Conservation (phyloP, 2,888 invertebrate species). For the Megaustenia siamemsis region DNA sequence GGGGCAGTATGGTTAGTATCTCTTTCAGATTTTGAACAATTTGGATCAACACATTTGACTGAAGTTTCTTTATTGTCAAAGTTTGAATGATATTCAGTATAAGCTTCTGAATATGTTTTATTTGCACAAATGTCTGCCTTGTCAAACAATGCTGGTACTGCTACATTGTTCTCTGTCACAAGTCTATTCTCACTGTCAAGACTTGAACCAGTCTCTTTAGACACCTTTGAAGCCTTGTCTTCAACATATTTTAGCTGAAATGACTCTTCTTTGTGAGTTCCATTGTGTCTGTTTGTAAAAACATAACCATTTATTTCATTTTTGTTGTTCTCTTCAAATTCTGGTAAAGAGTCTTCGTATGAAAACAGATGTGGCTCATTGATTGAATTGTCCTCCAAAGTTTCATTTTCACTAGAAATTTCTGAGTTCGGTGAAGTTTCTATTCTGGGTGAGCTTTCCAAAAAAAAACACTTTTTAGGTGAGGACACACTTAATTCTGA, state of each 20-base stretch:
- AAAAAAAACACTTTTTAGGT: not conserved
- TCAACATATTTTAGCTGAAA: not conserved
- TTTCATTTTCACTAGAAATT: constrained; percentile 8
- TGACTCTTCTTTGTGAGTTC: not conserved
- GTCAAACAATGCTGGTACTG: not conserved
- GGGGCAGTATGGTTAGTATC: not conserved
- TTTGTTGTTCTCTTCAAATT: not conserved
- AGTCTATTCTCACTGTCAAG: not conserved
- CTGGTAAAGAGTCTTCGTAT: not conserved
- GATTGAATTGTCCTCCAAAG: constrained; percentile 37
- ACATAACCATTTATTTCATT: not conserved
- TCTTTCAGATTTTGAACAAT: not conserved
- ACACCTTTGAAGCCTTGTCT: not conserved
- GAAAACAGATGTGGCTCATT: constrained; percentile 40
- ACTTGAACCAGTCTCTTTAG: not conserved
- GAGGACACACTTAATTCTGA: not conserved
- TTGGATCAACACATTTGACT: not conserved
- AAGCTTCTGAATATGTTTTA: not conserved
- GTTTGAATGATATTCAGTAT: not conserved
- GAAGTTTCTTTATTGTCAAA: not conserved
- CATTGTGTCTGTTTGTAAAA: not conserved
- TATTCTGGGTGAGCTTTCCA: constrained; percentile 15
- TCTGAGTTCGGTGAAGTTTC: not conserved
- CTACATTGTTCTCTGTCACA: not conserved
- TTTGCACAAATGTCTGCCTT: not conserved